Base-by-base conservation (phyloP, 2,113 vertebrate species). In the Rattus rattus region DNA sequence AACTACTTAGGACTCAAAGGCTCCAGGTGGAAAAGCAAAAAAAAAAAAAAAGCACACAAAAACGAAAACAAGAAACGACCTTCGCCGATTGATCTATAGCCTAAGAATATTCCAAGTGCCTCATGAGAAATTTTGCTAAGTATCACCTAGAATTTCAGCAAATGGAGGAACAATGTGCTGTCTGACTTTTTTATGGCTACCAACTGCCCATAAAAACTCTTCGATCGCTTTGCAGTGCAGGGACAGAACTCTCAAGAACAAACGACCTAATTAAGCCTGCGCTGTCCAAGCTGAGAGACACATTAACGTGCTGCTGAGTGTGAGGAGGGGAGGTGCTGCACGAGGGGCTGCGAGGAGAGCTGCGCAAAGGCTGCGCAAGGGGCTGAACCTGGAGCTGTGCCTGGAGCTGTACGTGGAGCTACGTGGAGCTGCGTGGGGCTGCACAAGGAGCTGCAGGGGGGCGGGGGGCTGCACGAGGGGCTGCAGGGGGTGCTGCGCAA, bases 251-350 rank as follows among this genome's bases (percentile, higher is more conserved):
- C 76, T 95, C 61, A 61, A 91, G 89, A 92, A 94, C 77, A 96
- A 97, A 91, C 52, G 86, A 84, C 86, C 89, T 97, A 89, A 97
- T 97, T 94, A 96, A 93, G 87, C 56, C 87, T 91, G 91, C 89
- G 91, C 59, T 67, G 93, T 95, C 91, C 91, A 70, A 89, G 83
- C 63, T 69, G 49, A 83, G 13, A 20, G 59, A 79, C 6, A 47
- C 63, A 49, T 47, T 39, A 49, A 92, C 79, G 69, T 2, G 73
- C 65, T 52, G 90, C 92, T 59, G 90, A 80, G 47, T 65, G 33
- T 24, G 92, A 92, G 75, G 36, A n/a, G 65, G 28, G n/a, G 0
- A 17, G 9, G 0, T 33, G 81, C 91, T 75, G 56, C 67, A 36
- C 3, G 28, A 63, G 63, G 63, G 52, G 63, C 11, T 52, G 52